Percentiles rank a stretch among this genome's conserved stretches.
These are phyloP conservation scores for Orthosia incerta DNA, from an alignment of 2,888 invertebrate species.

Conservation along the genomic window DNA sequence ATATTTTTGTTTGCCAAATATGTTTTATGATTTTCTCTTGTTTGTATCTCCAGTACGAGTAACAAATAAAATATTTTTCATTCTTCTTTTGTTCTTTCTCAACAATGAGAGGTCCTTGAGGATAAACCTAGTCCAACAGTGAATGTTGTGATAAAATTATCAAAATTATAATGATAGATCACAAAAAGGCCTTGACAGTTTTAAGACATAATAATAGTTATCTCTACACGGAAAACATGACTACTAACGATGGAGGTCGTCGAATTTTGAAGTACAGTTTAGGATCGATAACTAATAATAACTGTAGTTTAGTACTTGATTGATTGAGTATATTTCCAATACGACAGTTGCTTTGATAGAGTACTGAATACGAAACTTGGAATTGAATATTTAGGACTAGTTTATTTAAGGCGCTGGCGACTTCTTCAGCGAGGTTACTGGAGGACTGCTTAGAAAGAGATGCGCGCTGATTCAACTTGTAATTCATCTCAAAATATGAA, in stretches of 20 bases:
- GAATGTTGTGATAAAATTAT: background rate
- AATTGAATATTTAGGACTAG: background rate
- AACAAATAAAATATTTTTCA: too few relatives aligned
- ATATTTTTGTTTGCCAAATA: too few relatives aligned
- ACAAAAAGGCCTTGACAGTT: background rate
- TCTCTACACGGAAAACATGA: conserved; percentile 1
- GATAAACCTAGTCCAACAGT: background rate
- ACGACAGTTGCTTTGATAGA: background rate
- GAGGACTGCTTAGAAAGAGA: too few relatives aligned
- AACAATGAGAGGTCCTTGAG: background rate
- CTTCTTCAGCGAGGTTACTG: too few relatives aligned
- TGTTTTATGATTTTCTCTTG: too few relatives aligned
- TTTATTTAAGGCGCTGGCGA: background rate
- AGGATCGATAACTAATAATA: conserved; percentile 23
- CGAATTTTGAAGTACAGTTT: conserved; percentile 13
- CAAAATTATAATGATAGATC: background rate
- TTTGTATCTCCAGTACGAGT: too few relatives aligned
- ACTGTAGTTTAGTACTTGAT: conserved; percentile 1
- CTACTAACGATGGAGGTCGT: conserved; percentile 14
- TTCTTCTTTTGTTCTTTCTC: too few relatives aligned
- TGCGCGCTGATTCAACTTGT: too few relatives aligned
- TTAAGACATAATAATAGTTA: background rate
- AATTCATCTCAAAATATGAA: too few relatives aligned
- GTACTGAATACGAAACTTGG: background rate
- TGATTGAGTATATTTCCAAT: conserved; percentile 13